phyloP scores from a whole-genome alignment of 1,140 invertebrate genomes.

The Panonychus citri region DNA sequence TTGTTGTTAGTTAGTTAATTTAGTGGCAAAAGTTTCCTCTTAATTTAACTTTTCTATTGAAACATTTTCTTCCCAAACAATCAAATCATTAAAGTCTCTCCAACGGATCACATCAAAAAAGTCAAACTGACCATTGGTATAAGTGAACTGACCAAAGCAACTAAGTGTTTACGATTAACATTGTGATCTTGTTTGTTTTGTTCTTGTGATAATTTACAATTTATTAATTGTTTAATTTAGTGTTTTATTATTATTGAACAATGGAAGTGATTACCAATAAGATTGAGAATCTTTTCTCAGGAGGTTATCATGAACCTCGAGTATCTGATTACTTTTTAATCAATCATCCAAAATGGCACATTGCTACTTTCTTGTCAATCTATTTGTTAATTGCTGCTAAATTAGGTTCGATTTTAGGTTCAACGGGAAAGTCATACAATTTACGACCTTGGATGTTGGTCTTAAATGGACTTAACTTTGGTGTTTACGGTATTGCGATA shows the following conservation, averaged over 20 bases:
- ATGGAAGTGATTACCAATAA: background rate
- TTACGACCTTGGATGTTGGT: background rate
- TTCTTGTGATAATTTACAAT: too few relatives aligned
- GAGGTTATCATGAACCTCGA: background rate
- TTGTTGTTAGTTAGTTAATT: too few relatives aligned
- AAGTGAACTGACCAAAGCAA: too few relatives aligned
- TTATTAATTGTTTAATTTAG: background rate
- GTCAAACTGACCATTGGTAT: too few relatives aligned
- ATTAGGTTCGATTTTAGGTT: background rate
- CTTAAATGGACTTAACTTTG: background rate
- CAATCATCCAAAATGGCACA: background rate
- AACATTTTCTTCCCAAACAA: too few relatives aligned
- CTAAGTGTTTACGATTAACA: too few relatives aligned
- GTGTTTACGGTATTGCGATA: background rate
- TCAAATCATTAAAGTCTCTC: too few relatives aligned
- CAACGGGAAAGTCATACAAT: background rate
- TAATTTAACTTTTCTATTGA: too few relatives aligned
- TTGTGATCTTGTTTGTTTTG: too few relatives aligned
- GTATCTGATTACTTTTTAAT: background rate
- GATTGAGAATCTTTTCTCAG: background rate
- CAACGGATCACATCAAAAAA: too few relatives aligned
- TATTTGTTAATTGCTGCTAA: background rate
- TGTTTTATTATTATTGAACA: background rate
- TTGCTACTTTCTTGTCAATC: background rate
- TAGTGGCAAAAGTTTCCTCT: too few relatives aligned